Evolutionary conservation across 2,113 vertebrate species (phyloP).

Genomic region (Seriola aureovittata): DNA sequence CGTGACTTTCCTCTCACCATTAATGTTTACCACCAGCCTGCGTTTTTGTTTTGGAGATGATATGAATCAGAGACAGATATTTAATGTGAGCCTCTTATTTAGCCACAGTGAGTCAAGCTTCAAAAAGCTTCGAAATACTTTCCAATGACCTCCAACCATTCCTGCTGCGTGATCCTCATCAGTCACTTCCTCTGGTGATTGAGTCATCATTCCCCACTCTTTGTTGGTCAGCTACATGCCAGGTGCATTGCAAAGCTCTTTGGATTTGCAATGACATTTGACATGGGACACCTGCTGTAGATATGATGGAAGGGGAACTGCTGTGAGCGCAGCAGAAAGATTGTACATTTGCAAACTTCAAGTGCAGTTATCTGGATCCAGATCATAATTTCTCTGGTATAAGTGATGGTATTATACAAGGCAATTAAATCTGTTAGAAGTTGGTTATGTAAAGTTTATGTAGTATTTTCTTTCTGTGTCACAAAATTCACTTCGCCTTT

Average conservation of each 20-base stretch:
- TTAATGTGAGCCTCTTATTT: constrained; percentile 33
- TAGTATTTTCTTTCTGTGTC: too few relatives aligned
- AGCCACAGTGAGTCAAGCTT: constrained; percentile 54
- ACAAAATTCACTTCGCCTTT: too few relatives aligned
- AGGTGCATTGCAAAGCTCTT: constrained; percentile 65
- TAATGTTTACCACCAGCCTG: constrained; percentile 20
- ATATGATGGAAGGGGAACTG: constrained; percentile 41
- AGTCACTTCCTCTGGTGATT: constrained; percentile 76
- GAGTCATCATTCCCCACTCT: constrained; percentile 68
- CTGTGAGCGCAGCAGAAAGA: constrained; percentile 21
- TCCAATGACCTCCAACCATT: constrained; percentile 70
- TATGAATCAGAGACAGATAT: constrained; percentile 60
- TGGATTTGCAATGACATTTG: constrained; percentile 66
- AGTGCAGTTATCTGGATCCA: constrained; percentile 6
- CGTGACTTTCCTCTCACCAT: not conserved
- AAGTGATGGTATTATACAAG: not conserved
- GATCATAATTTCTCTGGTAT: not conserved
- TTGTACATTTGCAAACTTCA: not conserved
- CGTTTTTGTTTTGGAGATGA: constrained; percentile 44
- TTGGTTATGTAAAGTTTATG: not conserved
- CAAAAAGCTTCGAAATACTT: constrained; percentile 65
- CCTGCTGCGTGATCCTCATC: constrained; percentile 71
- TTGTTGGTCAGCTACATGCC: constrained; percentile 76
- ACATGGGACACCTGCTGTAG: constrained; percentile 66
- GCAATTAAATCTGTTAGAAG: not conserved